These are phyloP conservation scores for Diploptera punctata DNA, from an alignment of 2,888 invertebrate species.

Conservation along the genomic window DNA sequence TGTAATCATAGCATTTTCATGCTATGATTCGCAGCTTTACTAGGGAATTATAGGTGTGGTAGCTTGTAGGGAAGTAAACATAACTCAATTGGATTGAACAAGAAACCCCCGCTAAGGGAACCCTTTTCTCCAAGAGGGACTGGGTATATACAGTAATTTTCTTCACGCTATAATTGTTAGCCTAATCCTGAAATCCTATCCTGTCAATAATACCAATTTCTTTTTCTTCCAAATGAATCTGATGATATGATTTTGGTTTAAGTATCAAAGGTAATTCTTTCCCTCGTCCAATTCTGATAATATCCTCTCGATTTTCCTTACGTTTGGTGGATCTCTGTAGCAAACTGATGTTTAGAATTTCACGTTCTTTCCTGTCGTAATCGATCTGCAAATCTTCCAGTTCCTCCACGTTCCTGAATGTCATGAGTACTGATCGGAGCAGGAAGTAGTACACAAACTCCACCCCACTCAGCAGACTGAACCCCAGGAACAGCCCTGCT, in stretches of 20 bases:
- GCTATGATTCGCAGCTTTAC: too few relatives aligned
- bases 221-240: neutral
- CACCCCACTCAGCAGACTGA: conserved; percentile 76
- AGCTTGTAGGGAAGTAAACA: too few relatives aligned
- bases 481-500: conserved; percentile 69
- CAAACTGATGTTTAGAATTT: neutral
- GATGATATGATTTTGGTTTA: neutral
- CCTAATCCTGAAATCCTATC: neutral
- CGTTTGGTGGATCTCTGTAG: neutral
- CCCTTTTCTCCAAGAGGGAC: too few relatives aligned
- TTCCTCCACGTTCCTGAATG: conserved; percentile 59
- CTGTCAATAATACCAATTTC: neutral
- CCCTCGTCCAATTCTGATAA: neutral
- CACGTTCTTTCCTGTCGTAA: conserved; percentile 46
- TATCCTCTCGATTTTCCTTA: neutral
- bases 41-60: too few relatives aligned
- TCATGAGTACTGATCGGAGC: conserved; percentile 70
- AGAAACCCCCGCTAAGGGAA: too few relatives aligned
- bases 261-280: neutral
- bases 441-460: conserved; percentile 81
- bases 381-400: conserved; percentile 59
- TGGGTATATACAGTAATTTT: too few relatives aligned
- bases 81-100: too few relatives aligned
- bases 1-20: too few relatives aligned
- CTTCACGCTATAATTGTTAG: too few relatives aligned